Evolutionary conservation across 2,797 vertebrate species (phyloP).

Genomic region (Fundulus diaphanus): DNA sequence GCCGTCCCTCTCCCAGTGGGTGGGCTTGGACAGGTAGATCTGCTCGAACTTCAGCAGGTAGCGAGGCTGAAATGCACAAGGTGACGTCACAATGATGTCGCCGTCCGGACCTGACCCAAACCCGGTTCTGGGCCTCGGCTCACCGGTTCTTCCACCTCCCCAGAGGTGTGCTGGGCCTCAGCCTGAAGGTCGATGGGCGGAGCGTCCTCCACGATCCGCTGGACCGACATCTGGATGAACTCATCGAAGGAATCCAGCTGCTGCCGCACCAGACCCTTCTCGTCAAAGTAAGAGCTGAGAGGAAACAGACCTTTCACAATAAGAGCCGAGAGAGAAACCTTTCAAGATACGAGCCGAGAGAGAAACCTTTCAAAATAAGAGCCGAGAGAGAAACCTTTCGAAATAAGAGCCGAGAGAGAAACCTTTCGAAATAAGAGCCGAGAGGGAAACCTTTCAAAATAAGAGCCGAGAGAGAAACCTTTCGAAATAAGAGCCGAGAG

Average conservation of each 20-base stretch:
- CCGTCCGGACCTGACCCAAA: not conserved
- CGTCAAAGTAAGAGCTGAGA: slow-evolving; percentile 95
- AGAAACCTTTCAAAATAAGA: too few relatives aligned
- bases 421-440: too few relatives aligned
- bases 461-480: too few relatives aligned
- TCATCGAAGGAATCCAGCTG: slow-evolving; percentile 98
- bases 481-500: too few relatives aligned
- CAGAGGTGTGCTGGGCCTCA: slow-evolving; percentile 96
- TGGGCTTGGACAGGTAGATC: slow-evolving; percentile 98
- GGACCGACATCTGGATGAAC: slow-evolving; percentile 99
- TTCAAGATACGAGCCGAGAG: too few relatives aligned
- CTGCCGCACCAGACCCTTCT: slow-evolving; percentile 97
- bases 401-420: too few relatives aligned
- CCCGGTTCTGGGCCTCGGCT: slow-evolving; percentile 33
- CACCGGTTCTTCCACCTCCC: slow-evolving; percentile 97
- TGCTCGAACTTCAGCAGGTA: slow-evolving; percentile 98
- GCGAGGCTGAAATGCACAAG: slow-evolving; percentile 83
- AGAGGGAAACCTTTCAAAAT: too few relatives aligned
- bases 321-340: too few relatives aligned
- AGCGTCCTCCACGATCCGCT: slow-evolving; percentile 97
- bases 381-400: too few relatives aligned
- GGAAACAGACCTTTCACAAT: too few relatives aligned
- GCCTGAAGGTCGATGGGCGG: slow-evolving; percentile 98
- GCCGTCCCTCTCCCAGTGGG: slow-evolving; percentile 98
- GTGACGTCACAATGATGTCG: not conserved